Base-by-base conservation (phyloP, 2,113 vertebrate genomes). In the Illadopsis cleaveri region DNA sequence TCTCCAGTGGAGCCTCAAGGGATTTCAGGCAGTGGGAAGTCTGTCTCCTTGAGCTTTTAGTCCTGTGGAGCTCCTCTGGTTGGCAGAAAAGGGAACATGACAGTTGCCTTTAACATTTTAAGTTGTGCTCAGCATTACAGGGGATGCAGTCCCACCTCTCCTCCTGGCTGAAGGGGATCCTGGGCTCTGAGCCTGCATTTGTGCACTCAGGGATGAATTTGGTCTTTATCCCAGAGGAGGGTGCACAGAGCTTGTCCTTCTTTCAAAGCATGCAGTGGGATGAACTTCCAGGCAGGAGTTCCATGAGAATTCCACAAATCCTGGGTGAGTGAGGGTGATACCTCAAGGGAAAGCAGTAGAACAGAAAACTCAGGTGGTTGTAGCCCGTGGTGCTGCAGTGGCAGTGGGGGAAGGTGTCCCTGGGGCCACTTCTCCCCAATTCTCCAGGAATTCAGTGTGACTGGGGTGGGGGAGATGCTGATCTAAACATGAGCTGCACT, bases 131-230 rank as follows among this genome's bases (percentile, higher is more conserved):
- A 11, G 7, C 15, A 2, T 38, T 7, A 1, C 28, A 12, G 0
- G 47, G 60, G 69, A 3, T 54, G 24, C 19, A 33, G 53, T 30
- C 51, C 56, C 42, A 1, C 2, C 3, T 27, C 56, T 76, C 8
- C 9, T 18, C 62, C 40, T 31, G n/a, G 40, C 24, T 68, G 30
- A 1, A 15, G 78, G 53, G 20, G 24, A 35, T 13, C 17, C 62
- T 9, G 18, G 8, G 4, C 5, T 31, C 14, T 24, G 53, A 40
- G 28, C 24, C 76, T 75, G 16, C 27, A 12, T 7, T 8, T 15
- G 2, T 7, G 51, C 37, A 10, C 65, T 21, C 0, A 5, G 1
- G 24, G 1, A 2, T 2, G 11, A 18, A 22, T 28, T 31, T 65
- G 50, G 15, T 8, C 18, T 56, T 48, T 15, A 31, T 66, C 58